phyloP scores from a whole-genome alignment of 2,888 invertebrate species.

The Macaria notata region DNA sequence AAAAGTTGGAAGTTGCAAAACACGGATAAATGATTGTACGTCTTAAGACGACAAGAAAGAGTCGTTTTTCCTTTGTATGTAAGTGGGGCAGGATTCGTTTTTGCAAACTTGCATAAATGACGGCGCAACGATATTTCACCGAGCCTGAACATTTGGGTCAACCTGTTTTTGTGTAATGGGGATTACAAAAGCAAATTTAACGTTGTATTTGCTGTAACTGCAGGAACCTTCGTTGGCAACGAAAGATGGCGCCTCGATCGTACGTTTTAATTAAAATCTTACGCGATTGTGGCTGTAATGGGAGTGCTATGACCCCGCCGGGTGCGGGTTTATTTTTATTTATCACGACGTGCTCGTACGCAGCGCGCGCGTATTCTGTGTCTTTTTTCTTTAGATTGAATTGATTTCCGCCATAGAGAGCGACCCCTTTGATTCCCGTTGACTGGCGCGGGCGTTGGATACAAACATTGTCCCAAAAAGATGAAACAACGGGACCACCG shows the following conservation, averaged over 20 bases:
- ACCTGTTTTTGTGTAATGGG: constrained; percentile 79
- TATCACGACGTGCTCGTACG: constrained; percentile 35
- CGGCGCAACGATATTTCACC: constrained; percentile 74
- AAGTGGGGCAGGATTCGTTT: constrained; percentile 69
- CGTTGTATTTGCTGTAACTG: constrained; percentile 75
- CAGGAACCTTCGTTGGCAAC: constrained; percentile 66
- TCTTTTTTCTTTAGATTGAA: constrained; percentile 21
- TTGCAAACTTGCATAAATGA: constrained; percentile 78
- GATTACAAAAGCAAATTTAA: constrained; percentile 78
- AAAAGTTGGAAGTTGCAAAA: constrained; percentile 48
- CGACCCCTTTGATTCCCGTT: constrained; percentile 23
- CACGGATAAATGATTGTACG: constrained; percentile 55
- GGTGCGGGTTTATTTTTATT: constrained; percentile 53
- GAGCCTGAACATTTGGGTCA: constrained; percentile 77
- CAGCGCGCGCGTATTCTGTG: constrained; percentile 5
- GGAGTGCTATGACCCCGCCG: constrained; percentile 56
- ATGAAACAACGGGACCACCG: constrained; percentile 38
- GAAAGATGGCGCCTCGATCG: constrained; percentile 71
- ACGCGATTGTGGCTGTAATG: constrained; percentile 62
- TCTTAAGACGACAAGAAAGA: constrained; percentile 58
- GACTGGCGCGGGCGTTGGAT: constrained; percentile 31
- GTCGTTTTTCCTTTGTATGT: constrained; percentile 57
- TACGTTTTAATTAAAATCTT: constrained; percentile 79
- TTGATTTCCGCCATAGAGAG: constrained; percentile 22
- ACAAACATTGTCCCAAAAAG: constrained; percentile 36